These are phyloP conservation scores for Rhamphomyia laevipes DNA, from an alignment of 2,888 invertebrate genomes.

Conservation along the genomic window DNA sequence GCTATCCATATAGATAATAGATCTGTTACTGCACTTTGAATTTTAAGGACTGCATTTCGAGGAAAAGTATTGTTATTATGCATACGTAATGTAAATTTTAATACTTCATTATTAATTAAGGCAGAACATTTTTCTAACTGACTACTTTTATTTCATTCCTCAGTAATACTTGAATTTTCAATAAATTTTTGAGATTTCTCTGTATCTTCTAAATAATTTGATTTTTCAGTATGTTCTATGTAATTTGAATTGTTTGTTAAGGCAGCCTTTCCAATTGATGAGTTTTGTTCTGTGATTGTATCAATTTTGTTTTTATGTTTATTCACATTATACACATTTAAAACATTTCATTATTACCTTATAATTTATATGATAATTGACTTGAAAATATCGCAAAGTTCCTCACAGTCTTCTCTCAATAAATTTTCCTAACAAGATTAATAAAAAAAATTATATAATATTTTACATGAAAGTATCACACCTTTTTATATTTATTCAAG, in stretches of 20 bases:
- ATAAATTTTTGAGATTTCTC: too few relatives aligned
- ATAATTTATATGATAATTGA: too few relatives aligned
- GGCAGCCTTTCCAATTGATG: background rate
- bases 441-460: too few relatives aligned
- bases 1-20: background rate
- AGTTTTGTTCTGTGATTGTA: background rate
- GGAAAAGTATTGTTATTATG: too few relatives aligned
- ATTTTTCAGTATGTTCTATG: background rate
- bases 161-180: background rate
- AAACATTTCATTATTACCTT: too few relatives aligned
- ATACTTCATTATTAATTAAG: background rate
- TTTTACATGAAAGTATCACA: too few relatives aligned
- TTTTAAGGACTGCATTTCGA: too few relatives aligned
- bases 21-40: background rate
- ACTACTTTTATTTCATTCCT: background rate
- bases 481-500: too few relatives aligned
- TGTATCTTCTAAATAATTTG: background rate
- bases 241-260: background rate
- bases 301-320: background rate
- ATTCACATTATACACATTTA: background rate
- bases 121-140: background rate
- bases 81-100: background rate
- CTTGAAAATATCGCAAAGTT: too few relatives aligned
- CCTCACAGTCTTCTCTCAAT: too few relatives aligned
- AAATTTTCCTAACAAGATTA: too few relatives aligned